Base-by-base conservation (phyloP, 2,797 vertebrate species). In the Helostoma temminkii region DNA sequence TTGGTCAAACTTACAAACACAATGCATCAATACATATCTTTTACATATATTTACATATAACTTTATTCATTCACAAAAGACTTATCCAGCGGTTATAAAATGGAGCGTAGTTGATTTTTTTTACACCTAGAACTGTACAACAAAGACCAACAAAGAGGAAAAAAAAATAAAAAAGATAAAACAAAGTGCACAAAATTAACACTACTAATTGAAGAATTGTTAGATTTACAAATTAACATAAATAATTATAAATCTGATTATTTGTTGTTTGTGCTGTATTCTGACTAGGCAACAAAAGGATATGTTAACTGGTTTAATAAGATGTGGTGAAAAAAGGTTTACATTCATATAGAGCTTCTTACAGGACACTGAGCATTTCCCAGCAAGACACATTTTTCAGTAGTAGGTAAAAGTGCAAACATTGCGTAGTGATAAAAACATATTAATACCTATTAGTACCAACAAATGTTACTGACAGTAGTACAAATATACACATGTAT, bases 1-100 rank as follows among this genome's bases (percentile, higher is more conserved):
- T 36, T 12, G 34, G 12, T 14, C 8, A 37, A 37, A 37, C 18
- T n/a, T 18, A 41, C 5, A n/a, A 39, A 39, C 15, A 41, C 6
- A 3, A 15, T 39, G 14, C 55, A 58, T 49, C 36, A 83, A 84
- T 76, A 80, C 57, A 81, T 80, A 75, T 52, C 72, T 88, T 82
- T 85, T 37, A n/a, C n/a, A n/a, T n/a, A n/a, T n/a, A n/a, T n/a
- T n/a, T n/a, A n/a, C n/a, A n/a, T n/a, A n/a, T n/a, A 73, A 72
- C 45, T 93, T 94, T 93, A 94, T 93, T 93, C 70, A 85, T 86
- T 88, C 81, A 91, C 90, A 92, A 87, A 91, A 87, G 59, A 52
- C n/a, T 60, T 47, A 65, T 74, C 57, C 65, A 84, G 78, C 76
- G 49, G 69, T 86, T 89, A 84, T 75, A 91, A 93, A 93, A 92